Base-by-base conservation (phyloP, 2,113 vertebrate species). In the Anseranas semipalmata region DNA sequence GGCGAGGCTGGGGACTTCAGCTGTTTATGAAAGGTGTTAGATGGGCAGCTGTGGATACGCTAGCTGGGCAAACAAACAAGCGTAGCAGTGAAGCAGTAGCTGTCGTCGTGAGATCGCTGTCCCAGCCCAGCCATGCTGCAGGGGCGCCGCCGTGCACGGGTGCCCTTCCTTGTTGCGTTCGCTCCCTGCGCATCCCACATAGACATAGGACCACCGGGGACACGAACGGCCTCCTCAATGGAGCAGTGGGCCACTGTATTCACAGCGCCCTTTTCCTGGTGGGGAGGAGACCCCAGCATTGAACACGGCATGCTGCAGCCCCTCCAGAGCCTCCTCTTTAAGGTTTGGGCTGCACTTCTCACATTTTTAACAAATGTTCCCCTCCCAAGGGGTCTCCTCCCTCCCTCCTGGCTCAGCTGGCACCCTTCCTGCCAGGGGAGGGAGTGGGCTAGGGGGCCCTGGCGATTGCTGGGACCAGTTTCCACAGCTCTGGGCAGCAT, bases 301-400 rank as follows among this genome's bases (percentile, higher is more conserved):
- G 12, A 25, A 25, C 25, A 12, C 13, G 24, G 13, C 24, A 25
- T 22, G 50, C 50, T 52, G 50, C 50, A 52, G 50, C 50, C 50
- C 50, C 50, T 52, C 50, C 50, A 52, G 50, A 15, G 50, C 5
- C 0, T 0, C 8, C 24, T 56, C 30, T 48, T 35, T 15, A 30
- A 41, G 8, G 35, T 73, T n/a, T 43, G 35, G 25, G 25, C 12
- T 73, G 52, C 13, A 4, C 43, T 50, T 48, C 41, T 56, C 19
- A 13, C 30, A 24, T 35, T 80, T 48, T 30, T n/a, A 10, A 7
- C 21, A 8, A 6, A 46, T 0, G 0, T 4, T 46, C 11, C 17
- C 39, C 18, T 63, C 59, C 58, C 17, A 58, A 10, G 25, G 25
- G 20, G 5, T 58, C 20, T 32, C 53, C 52, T 73, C 30, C 10